A percentile compares a stretch with the other conserved stretches of the same genome.
Conservation (phyloP, 2,797 vertebrate species). For the Xiphophorus birchmanni region DNA sequence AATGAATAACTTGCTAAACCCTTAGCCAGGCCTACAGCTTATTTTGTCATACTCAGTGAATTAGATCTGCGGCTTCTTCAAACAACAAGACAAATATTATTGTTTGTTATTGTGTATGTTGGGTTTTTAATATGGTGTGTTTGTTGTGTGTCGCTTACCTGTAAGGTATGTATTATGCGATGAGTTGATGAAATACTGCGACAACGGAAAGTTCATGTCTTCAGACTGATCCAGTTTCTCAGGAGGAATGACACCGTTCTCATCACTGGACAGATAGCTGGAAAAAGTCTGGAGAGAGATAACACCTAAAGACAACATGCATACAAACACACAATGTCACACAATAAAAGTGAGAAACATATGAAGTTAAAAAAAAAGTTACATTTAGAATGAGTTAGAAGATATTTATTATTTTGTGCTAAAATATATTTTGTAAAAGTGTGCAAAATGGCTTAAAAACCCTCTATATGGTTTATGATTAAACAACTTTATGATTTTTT, state of each 20-base stretch:
- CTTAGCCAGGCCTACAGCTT: neutral
- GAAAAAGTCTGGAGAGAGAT: conserved; percentile 93
- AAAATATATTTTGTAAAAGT: neutral
- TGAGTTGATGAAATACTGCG: conserved; percentile 98
- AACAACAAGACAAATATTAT: neutral
- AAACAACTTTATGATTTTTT: neutral
- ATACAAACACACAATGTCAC: conserved; percentile 4
- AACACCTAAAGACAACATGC: conserved; percentile 77
- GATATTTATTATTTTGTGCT: too few species aligned
- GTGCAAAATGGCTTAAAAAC: neutral
- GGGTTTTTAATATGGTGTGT: neutral
- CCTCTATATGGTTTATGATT: neutral
- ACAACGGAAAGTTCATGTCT: conserved; percentile 97
- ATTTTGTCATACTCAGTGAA: neutral
- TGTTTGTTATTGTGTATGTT: neutral
- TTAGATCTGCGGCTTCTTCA: neutral
- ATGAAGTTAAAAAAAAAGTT: neutral
- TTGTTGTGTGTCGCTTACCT: conserved; percentile 75
- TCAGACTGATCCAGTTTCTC: conserved; percentile 98
- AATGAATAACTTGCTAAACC: neutral
- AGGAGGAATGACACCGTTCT: conserved; percentile 94
- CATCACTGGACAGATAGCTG: conserved; percentile 91
- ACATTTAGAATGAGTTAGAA: neutral
- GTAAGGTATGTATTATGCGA: conserved; percentile 99
- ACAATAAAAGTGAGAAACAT: neutral